These are phyloP conservation scores for Tethea ocularis DNA, from an alignment of 2,888 invertebrate genomes.

Conservation along the genomic window DNA sequence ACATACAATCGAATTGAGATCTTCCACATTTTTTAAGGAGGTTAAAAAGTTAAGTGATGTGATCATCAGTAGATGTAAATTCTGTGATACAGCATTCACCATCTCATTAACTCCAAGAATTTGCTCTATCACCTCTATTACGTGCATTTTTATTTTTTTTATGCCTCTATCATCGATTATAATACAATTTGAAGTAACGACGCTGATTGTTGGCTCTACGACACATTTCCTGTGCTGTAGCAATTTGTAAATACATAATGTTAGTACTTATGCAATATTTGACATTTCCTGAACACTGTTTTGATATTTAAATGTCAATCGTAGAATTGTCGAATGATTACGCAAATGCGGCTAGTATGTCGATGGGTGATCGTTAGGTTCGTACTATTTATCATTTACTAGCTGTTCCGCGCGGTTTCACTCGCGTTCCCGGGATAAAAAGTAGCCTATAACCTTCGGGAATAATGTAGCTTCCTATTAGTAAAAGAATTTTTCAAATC, in stretches of 20 bases:
- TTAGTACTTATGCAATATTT: background rate
- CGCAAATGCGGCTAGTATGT: background rate
- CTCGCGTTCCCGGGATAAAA: too few relatives aligned
- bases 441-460: too few relatives aligned
- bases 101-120: background rate
- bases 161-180: background rate
- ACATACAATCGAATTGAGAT: too few relatives aligned
- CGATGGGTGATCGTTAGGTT: background rate
- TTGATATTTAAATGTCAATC: background rate
- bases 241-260: background rate
- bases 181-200: background rate
- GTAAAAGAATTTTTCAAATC: too few relatives aligned
- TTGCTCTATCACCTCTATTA: background rate
- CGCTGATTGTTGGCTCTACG: background rate
- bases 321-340: background rate
- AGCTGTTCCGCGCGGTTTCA: background rate
- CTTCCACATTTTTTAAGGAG: too few relatives aligned
- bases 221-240: background rate
- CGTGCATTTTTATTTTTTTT: background rate
- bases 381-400: background rate
- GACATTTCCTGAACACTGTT: background rate
- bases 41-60: too few relatives aligned
- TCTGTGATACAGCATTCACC: too few relatives aligned
- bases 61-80: too few relatives aligned
- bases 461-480: too few relatives aligned